Evolutionary conservation across 2,797 vertebrate genomes (phyloP), one percentile per base, ranked within the genome.

Genomic region (Eidolon dupreanum): DNA sequence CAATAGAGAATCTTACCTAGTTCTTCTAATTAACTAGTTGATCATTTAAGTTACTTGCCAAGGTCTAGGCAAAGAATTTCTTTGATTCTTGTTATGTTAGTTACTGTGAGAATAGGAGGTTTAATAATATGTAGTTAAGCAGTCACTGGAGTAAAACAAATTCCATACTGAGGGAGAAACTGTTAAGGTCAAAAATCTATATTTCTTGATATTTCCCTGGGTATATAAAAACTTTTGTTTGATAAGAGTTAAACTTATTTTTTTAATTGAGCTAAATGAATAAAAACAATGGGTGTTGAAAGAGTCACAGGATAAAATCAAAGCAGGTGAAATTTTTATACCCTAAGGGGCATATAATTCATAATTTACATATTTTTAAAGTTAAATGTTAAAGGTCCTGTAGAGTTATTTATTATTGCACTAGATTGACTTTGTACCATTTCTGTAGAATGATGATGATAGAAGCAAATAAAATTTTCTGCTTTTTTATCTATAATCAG

Each of bases 51-150:
- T 61, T 81, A 43, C 11, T 71, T 83, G 4, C 5, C 55, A 53
- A 33, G 1, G 15, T 85, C 36, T 81, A 36, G 57, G 20, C 22
- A 68, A 61, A 85, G 22, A 73, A 53, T 9, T 77, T 88, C 41
- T 95, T 97, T 97, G 97, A 97, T 97, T 95, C 12, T 90, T 92
- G 82, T 74, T 41, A 74, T 96, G 65, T 93, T 94, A 97, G n/a
- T 43, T 95, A 49, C 57, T 88, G 46, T 51, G 36, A 8, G 24
- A 93, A 77, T 22, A 81, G 24, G 1, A 70, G 19, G 3, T 63
- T 93, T 9, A 12, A 28, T 74, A 92, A 90, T 75, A 55, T 41
- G 3, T 6, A 41, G 28, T 84, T 43, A 59, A 77, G 26, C 24
- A 57, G 3, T 53, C 2, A 41, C 20, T 49, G 86, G 59, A 86